These are phyloP conservation scores for Poeciliopsis occidentalis DNA, from an alignment of 2,113 vertebrate genomes.

Conservation along the genomic window DNA sequence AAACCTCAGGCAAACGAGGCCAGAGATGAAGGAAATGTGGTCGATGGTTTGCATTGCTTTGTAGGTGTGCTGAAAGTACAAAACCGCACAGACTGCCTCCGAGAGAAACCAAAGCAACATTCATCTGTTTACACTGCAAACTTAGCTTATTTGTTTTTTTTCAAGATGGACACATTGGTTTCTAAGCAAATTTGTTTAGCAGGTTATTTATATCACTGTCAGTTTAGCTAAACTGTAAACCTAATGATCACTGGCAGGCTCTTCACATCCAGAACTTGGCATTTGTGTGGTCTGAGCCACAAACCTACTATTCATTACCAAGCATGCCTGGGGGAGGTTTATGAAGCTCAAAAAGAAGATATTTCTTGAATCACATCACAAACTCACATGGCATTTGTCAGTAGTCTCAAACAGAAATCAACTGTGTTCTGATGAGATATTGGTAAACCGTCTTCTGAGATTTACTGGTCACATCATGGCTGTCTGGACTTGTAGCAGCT, in stretches of 20 bases:
- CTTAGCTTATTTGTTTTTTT: constrained; percentile 5
- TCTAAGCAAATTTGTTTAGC: constrained; percentile 23
- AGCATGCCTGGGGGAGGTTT: constrained; percentile 8
- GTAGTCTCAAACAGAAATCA: neutral
- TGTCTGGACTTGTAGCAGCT: constrained; percentile 10
- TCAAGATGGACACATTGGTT: constrained; percentile 43
- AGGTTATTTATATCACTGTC: constrained; percentile 36
- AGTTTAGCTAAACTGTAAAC: constrained; percentile 24
- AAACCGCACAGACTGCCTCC: constrained; percentile 48
- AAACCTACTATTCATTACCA: constrained; percentile 57
- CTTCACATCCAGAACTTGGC: constrained; percentile 51
- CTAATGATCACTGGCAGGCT: constrained; percentile 45
- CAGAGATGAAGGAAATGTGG: constrained; percentile 69
- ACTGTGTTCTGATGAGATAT: neutral
- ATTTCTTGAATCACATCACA: neutral
- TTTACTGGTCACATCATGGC: neutral
- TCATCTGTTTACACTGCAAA: constrained; percentile 53
- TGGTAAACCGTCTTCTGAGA: neutral
- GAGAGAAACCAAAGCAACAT: constrained; percentile 44
- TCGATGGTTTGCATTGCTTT: constrained; percentile 59
- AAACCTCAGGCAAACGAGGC: constrained; percentile 70
- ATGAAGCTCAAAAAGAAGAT: neutral
- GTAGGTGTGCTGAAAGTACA: constrained; percentile 65
- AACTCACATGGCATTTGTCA: neutral
- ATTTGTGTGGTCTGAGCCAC: constrained; percentile 45